Percentiles rank a stretch among this genome's conserved stretches.
These are phyloP conservation scores for Melipona beecheii DNA, from an alignment of 2,888 invertebrate genomes.

Conservation along the genomic window DNA sequence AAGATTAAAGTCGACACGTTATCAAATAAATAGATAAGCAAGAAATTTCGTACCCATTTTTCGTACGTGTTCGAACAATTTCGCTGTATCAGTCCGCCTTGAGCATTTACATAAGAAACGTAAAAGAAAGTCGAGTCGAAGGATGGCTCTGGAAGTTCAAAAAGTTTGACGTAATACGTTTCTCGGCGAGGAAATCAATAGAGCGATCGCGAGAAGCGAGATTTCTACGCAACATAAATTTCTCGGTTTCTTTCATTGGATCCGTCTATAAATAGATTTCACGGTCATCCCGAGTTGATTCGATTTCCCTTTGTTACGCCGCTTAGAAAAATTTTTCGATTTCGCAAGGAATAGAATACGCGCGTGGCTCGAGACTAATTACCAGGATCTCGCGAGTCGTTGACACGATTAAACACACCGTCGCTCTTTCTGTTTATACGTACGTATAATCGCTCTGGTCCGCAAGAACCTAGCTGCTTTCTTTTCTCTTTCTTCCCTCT, in stretches of 20 bases:
- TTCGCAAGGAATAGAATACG: neutral
- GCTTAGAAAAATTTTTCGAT: slow-evolving; percentile 44
- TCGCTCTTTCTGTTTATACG: slow-evolving; percentile 35
- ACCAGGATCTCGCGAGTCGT: slow-evolving; percentile 60
- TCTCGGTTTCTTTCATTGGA: neutral
- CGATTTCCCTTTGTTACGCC: slow-evolving; percentile 7
- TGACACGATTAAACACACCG: slow-evolving; percentile 59
- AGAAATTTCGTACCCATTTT: too few relatives aligned
- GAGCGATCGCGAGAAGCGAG: too few relatives aligned
- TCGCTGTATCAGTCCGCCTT: too few relatives aligned
- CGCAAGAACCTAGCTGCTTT: neutral
- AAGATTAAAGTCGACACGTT: too few relatives aligned
- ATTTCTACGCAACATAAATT: too few relatives aligned
- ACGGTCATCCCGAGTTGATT: slow-evolving; percentile 7
- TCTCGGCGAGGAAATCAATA: too few relatives aligned
- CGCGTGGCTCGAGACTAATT: slow-evolving; percentile 56
- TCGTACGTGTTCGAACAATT: too few relatives aligned
- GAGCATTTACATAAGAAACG: too few relatives aligned
- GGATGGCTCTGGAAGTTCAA: too few relatives aligned
- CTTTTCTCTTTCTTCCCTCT: neutral
- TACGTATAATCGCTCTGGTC: neutral
- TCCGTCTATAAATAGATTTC: slow-evolving; percentile 22
- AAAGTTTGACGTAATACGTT: too few relatives aligned
- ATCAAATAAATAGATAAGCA: too few relatives aligned
- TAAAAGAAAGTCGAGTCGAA: too few relatives aligned